A percentile compares a stretch with the other conserved stretches of the same genome.
Conservation (phyloP, 2,113 vertebrate species). For the Rostratula benghalensis region DNA sequence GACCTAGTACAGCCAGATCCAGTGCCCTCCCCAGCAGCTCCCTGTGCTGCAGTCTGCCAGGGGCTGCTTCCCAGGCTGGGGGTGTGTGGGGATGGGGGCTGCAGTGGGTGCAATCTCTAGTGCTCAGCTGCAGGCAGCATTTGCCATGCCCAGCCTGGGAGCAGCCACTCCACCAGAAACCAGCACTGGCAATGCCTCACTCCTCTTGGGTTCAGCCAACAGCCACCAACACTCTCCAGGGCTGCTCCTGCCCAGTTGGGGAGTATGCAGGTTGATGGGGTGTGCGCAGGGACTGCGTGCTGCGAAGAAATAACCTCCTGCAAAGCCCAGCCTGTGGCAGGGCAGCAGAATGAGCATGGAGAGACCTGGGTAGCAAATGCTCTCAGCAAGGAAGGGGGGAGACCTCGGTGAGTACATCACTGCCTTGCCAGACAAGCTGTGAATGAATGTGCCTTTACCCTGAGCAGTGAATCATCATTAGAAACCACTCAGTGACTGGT, state of each 20-base stretch:
- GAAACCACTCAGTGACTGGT: neutral
- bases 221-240: fast-evolving
- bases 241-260: neutral
- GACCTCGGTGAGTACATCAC: neutral
- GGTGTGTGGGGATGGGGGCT: neutral
- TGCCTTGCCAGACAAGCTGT: neutral
- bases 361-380: neutral
- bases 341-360: neutral
- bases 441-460: neutral
- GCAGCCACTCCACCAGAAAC: neutral
- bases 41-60: neutral
- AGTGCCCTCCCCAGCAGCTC: neutral
- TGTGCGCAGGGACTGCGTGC: neutral
- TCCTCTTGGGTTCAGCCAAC: neutral
- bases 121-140: neutral
- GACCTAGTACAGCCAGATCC: neutral
- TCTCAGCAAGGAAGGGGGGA: neutral
- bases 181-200: neutral
- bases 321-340: neutral
- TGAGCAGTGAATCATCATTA: neutral
- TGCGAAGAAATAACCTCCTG: neutral
- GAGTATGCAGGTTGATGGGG: fast-evolving
- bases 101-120: neutral
- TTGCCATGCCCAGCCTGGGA: neutral
- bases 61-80: fast-evolving